Evolutionary conservation across 2,797 vertebrate species (phyloP).

Genomic region (Sarcoramphus papa): DNA sequence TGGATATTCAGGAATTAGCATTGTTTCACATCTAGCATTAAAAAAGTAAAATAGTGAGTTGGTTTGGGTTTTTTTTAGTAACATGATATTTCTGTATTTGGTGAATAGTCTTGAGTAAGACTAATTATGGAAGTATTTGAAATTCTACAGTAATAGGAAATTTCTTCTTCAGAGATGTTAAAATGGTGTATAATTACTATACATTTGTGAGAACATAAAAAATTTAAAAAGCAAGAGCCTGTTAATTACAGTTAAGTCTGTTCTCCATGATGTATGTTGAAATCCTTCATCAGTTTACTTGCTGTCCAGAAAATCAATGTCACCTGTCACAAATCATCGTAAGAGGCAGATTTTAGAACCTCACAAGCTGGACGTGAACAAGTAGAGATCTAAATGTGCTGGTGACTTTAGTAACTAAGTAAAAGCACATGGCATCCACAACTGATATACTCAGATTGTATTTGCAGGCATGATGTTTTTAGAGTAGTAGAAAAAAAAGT

Average conservation of each 20-base stretch:
- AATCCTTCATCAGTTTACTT: not conserved
- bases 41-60: not conserved
- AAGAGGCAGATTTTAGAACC: not conserved
- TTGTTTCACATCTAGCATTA: not conserved
- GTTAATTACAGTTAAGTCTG: not conserved
- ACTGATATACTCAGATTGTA: accelerated
- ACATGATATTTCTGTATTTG: not conserved
- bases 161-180: not conserved
- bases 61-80: not conserved
- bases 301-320: not conserved
- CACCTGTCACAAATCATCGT: accelerated
- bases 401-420: not conserved
- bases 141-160: not conserved
- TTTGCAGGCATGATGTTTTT: not conserved
- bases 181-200: not conserved
- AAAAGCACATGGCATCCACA: not conserved
- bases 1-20: not conserved
- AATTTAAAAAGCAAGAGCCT: not conserved
- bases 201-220: not conserved
- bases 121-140: not conserved
- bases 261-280: not conserved
- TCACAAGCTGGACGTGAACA: not conserved
- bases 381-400: not conserved
- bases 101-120: not conserved
- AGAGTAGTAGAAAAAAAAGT: not conserved